Evolutionary conservation across 2,888 invertebrate genomes (phyloP), one percentile per base, ranked within the genome.

Genomic region (Drosophila parthenogenetica): DNA sequence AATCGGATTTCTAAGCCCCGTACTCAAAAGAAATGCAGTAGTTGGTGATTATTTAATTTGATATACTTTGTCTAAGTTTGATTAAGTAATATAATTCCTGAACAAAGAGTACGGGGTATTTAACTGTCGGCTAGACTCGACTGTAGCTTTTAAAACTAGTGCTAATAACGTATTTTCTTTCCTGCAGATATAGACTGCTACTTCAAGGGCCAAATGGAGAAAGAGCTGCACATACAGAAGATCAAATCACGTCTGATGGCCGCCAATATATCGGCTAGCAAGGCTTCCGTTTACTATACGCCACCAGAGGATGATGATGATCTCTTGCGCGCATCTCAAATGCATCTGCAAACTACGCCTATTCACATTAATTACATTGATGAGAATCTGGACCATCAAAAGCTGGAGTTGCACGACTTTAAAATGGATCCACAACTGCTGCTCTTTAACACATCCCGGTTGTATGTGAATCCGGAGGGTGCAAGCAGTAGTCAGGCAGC

Each of bases 251-350:
- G 91, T 78, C 65, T 91, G 42, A 75, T 91, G 50, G 78, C 80
- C 54, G 81, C 90, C 39, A 88, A 90, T 65, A 90, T 90, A 71
- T 89, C 91, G 48, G 94, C 95, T 78, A 96, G 96, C 91, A 94
- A 94, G 90, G 93, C 95, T 84, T 96, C 96, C 53, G 94, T 97
- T 55, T 97, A 97, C 92, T 97, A 96, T 92, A 97, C 97, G 50
- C 97, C 97, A 65, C 91, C 91, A 35, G 91, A 60, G 16, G 54
- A 92, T 81, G 92, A 60, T 16, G 54, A 92, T 81, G 92, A 92
- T 60, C 48, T 71, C 40, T 43, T 86, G 54, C 75, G 81, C 43
- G 61, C 69, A 14, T 90, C 90, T 7, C 82, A 88, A 19, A 82
- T 93, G 45, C 87, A 90, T 73, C 84, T 93, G 63, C 93, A 93